Conservation (phyloP, 1,140 invertebrate species). For the Trichoplusia ni region DNA sequence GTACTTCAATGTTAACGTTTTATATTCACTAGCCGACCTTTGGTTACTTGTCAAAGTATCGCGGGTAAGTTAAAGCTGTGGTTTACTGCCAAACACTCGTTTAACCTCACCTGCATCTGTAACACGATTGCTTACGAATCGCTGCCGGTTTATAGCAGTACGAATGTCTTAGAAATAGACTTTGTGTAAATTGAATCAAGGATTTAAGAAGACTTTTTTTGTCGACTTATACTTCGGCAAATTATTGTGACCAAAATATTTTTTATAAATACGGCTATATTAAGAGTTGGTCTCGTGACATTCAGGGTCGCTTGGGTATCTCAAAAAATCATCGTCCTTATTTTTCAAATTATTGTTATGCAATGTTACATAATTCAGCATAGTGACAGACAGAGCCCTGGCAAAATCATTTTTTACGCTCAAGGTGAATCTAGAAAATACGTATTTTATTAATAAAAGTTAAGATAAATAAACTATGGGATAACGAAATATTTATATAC, state of each 20-base stretch:
- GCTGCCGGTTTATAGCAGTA: constrained; percentile 3
- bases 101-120: constrained; percentile 31
- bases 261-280: too few species aligned
- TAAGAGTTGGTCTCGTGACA: too few species aligned
- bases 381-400: too few species aligned
- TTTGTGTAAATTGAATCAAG: constrained; percentile 2
- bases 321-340: too few species aligned
- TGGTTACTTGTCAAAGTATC: constrained; percentile 21
- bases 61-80: constrained; percentile 5
- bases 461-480: too few species aligned
- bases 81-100: constrained; percentile 33
- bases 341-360: too few species aligned
- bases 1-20: background rate
- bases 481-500: background rate
- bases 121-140: constrained; percentile 23
- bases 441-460: too few species aligned
- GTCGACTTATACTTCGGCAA: background rate
- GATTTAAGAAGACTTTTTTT: background rate
- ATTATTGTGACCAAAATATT: too few species aligned
- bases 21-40: constrained; percentile 2
- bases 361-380: too few species aligned
- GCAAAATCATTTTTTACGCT: too few species aligned
- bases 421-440: too few species aligned
- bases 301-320: too few species aligned
- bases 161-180: background rate